A percentile compares a stretch with the other conserved stretches of the same genome.
Evolutionary conservation across 2,888 invertebrate species (phyloP).

Genomic region (Antheraea yamamai): DNA sequence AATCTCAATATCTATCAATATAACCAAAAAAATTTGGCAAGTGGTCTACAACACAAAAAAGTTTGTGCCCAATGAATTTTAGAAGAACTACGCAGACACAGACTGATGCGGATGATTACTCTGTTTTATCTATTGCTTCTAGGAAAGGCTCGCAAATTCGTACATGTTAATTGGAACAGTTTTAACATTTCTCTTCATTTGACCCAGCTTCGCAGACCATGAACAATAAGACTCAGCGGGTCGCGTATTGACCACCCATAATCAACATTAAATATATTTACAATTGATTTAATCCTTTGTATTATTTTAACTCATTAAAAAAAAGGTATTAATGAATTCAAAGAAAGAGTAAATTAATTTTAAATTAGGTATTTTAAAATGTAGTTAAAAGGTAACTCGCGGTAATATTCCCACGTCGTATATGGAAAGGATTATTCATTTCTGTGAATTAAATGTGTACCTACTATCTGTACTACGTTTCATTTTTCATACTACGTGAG

Average conservation of each 20-base stretch:
- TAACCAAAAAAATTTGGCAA: too few relatives aligned
- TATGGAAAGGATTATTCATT: constrained; percentile 20
- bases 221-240: background rate
- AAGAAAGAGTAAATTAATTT: background rate
- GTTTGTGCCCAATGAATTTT: too few relatives aligned
- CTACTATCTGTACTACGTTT: background rate
- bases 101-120: too few relatives aligned
- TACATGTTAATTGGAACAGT: too few relatives aligned
- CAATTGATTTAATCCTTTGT: background rate
- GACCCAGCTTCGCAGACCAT: background rate
- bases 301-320: background rate
- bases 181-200: background rate
- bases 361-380: background rate
- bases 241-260: background rate
- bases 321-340: background rate
- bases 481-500: constrained; percentile 18
- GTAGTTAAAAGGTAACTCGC: background rate
- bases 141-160: too few relatives aligned
- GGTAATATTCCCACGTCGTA: background rate
- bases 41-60: too few relatives aligned
- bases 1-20: too few relatives aligned
- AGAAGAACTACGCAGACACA: too few relatives aligned
- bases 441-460: constrained; percentile 6
- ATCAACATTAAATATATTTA: background rate
- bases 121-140: too few relatives aligned